Evolutionary conservation across 2,797 vertebrate species (phyloP), one percentile per base, ranked within the genome.

Genomic region (Threskiornis aethiopicus): DNA sequence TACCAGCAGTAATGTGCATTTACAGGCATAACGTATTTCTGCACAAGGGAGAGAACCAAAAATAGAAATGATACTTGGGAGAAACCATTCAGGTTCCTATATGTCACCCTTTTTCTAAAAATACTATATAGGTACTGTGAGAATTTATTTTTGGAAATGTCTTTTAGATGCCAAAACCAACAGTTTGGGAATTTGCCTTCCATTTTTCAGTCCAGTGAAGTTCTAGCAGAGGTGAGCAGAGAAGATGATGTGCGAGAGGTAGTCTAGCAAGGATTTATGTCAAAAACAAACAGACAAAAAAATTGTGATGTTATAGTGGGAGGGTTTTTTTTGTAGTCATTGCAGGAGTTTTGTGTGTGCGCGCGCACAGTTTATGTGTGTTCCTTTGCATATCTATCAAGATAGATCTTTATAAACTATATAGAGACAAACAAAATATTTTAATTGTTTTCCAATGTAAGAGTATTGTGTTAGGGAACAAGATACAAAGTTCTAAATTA

Each of bases 61-160:
- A 84, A 37, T 78, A 71, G 93, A 91, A 61, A 33, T n/a, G 1
- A 18, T 77, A 25, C 71, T 93, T 78, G 46, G 42, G 87, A 91
- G 29, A 95, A 88, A 73, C 54, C 21, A 5, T 86, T 70, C 41
- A 46, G 37, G 35, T 78, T 94, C 28, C 61, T 81, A 1, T 67
- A 22, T 28, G 1, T 77, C 21, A 10, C 28, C 10, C 24, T 71
- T 2, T 80, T 94, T 92, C 71, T 89, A 75, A 86, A 96, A 94
- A 86, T 84, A 76, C 29, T 3, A 0, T 39, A 39, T 54, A 90
- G 37, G 49, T 94, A 69, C 26, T 75, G 7, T 66, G 51, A 24
- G 39, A 89, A 55, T 71, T 90, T 3, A 35, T 79, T 92, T 96
- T 90, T 82, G 47, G 66, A 89, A 61, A 41, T 84, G 26, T 84